These are phyloP conservation scores for Carettochelys insculpta DNA, from an alignment of 2,113 vertebrate genomes.

Conservation along the genomic window DNA sequence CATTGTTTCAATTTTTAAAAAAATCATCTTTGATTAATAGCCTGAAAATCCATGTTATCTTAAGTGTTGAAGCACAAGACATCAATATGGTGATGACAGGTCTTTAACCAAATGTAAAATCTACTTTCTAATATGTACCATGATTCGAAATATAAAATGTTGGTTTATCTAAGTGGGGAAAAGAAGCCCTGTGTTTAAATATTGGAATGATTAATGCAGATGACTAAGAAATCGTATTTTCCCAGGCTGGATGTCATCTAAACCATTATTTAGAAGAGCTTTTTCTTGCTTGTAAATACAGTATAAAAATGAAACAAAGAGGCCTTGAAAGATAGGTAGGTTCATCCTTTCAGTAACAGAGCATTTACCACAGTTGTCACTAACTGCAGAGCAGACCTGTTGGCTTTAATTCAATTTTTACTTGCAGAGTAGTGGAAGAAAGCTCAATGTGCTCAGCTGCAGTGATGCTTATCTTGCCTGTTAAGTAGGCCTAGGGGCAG, in stretches of 20 bases:
- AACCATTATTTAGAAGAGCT: not conserved
- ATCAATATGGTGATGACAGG: not conserved
- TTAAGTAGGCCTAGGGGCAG: not conserved
- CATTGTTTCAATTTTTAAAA: not conserved
- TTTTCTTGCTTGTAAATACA: not conserved
- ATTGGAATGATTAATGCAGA: not conserved
- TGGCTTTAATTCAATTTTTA: not conserved
- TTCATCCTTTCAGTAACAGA: not conserved
- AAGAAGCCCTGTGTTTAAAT: not conserved
- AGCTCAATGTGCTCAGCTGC: not conserved
- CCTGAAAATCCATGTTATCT: not conserved
- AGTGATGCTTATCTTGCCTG: not conserved
- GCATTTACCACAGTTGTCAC: not conserved
- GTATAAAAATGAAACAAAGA: not conserved
- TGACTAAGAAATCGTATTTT: not conserved
- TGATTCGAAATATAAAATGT: not conserved
- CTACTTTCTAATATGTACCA: not conserved
- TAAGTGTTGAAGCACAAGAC: not conserved
- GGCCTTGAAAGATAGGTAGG: not conserved
- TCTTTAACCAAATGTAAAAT: not conserved
- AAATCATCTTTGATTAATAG: not conserved
- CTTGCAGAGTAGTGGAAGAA: not conserved
- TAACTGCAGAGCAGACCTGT: not conserved
- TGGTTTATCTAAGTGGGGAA: not conserved
- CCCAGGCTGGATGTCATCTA: not conserved